A percentile compares a stretch with the other conserved stretches of the same genome.
Conservation (phyloP, 1,140 invertebrate species). For the Drosophila funebris region DNA sequence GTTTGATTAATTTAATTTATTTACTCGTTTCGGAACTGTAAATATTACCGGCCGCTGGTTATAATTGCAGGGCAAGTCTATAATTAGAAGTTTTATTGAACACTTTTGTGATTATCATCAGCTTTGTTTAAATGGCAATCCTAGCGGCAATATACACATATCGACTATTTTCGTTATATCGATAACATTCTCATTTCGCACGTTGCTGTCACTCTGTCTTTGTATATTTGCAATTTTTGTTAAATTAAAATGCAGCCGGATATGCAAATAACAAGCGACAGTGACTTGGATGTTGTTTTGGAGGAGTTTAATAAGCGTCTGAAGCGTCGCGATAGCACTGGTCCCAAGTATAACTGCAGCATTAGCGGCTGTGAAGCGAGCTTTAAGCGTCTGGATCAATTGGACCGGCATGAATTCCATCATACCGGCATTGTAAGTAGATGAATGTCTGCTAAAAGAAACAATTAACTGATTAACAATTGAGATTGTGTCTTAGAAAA, state of each 20-base stretch:
- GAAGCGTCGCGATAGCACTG: slow-evolving; percentile 51
- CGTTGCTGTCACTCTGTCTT: slow-evolving; percentile 5
- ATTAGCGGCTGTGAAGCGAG: slow-evolving; percentile 51
- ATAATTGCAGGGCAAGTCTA: too few species aligned
- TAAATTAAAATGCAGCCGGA: slow-evolving; percentile 59
- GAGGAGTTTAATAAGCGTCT: slow-evolving; percentile 53
- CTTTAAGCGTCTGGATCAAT: slow-evolving; percentile 72
- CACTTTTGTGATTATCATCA: too few species aligned
- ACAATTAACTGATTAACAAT: neutral
- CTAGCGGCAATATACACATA: too few species aligned
- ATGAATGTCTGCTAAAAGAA: neutral
- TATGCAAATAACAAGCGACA: slow-evolving; percentile 62
- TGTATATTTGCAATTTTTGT: neutral
- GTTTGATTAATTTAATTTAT: too few species aligned
- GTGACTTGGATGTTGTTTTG: slow-evolving; percentile 69
- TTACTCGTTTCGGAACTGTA: too few species aligned
- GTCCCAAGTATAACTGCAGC: slow-evolving; percentile 68
- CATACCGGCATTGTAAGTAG: slow-evolving; percentile 73
- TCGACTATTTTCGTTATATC: neutral
- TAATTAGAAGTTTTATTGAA: too few species aligned
- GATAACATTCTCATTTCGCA: neutral
- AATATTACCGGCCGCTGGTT: too few species aligned
- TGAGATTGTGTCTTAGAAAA: slow-evolving; percentile 56
- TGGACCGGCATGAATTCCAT: slow-evolving; percentile 80
- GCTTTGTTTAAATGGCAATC: neutral